These are phyloP conservation scores for Drosophila paracracens DNA, from an alignment of 2,888 invertebrate genomes.

Conservation along the genomic window DNA sequence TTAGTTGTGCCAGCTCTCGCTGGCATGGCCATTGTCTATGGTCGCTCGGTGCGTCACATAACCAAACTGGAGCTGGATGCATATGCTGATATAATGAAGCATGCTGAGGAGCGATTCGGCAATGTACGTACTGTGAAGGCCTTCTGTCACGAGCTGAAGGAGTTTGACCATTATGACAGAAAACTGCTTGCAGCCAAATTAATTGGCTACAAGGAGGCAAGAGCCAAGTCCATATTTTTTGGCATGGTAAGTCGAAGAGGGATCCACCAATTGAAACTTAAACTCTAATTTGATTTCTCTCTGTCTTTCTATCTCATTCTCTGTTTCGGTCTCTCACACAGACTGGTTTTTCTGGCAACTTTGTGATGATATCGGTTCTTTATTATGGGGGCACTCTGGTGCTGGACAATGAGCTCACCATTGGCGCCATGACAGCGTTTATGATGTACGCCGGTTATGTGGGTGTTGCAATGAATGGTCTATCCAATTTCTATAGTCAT, in stretches of 20 bases:
- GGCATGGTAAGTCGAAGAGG: conserved; percentile 89
- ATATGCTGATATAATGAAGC: conserved; percentile 88
- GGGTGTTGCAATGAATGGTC: conserved; percentile 94
- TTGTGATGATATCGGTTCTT: conserved; percentile 94
- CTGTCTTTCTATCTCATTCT: not conserved
- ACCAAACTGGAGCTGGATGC: conserved; percentile 92
- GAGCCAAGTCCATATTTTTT: conserved; percentile 95
- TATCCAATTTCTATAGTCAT: conserved; percentile 97
- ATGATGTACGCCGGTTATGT: conserved; percentile 97
- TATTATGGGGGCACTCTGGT: conserved; percentile 97
- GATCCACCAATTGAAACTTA: too few relatives aligned
- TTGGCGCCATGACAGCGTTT: conserved; percentile 97
- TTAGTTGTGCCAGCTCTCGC: conserved; percentile 96
- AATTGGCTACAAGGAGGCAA: conserved; percentile 94
- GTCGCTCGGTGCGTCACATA: conserved; percentile 93
- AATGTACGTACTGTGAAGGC: conserved; percentile 97
- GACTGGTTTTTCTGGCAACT: conserved; percentile 95
- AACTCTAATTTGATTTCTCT: not conserved
- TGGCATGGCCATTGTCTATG: conserved; percentile 92
- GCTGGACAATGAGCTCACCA: conserved; percentile 90
- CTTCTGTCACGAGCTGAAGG: conserved; percentile 94
- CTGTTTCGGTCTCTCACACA: conserved; percentile 72
- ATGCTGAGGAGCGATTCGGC: conserved; percentile 95
- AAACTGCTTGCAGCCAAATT: conserved; percentile 90
- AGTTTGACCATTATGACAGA: conserved; percentile 89